Evolutionary conservation across 2,888 invertebrate species (phyloP), one percentile per base, ranked within the genome.

Genomic region (Fragum sueziense): DNA sequence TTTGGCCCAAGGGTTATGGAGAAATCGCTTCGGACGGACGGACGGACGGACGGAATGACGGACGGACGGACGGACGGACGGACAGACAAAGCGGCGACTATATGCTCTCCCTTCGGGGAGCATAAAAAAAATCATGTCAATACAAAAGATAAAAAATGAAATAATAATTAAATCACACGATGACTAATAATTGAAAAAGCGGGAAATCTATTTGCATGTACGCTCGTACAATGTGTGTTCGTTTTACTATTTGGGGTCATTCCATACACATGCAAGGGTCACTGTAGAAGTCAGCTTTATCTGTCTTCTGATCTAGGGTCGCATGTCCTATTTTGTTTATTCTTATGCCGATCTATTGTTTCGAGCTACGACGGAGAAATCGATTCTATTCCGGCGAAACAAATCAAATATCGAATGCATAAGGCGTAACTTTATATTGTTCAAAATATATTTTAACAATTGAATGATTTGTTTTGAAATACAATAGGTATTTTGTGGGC

Each of bases 401-500:
- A 65, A 70, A 76, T 72, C 51, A 73, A 73, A 61, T 72, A 52
- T 65, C 25, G 70, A 68, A 76, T 54, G 69, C 76, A 69, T 47
- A 73, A 76, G 69, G 80, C 80, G 76, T 80, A 76, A 76, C 76
- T 72, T 29, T 57, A 65, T 72, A 80, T 80, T 80, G 80, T 80
- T 72, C 27, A 41, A 69, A 62, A 54, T 76, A 54, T 65, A 59
- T 70, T 70, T 71, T 70, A 80, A 80, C 80, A 76, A 80, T 76
- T 62, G 76, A 22, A 41, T 34, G 69, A 70, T 72, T 79, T 80
- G 76, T 80, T 75, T 76, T 80, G 76, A 70, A 72, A 76, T 80
- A 80, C 80, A 80, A 80, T 80, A 80, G 70, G 47, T 51, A 61
- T 52, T 65, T 80, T 72, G 69, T 76, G 41, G 69, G 17, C 25